Percentiles rank a stretch among this genome's conserved stretches.
Evolutionary conservation across 2,888 invertebrate genomes (phyloP).

Genomic region (Silvanus unidentatus): DNA sequence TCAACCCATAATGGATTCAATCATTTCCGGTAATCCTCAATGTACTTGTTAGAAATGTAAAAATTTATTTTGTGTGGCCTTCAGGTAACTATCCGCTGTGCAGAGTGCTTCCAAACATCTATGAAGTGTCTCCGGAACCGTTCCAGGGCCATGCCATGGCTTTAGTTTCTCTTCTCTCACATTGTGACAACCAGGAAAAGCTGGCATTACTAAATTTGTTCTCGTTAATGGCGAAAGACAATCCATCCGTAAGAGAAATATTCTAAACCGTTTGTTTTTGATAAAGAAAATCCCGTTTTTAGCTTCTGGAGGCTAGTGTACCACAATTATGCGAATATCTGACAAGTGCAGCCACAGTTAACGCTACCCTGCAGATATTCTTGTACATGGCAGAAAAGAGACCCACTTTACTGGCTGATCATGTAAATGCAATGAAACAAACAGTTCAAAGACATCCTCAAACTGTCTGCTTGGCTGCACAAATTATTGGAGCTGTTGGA

Average conservation of each 20-base stretch:
- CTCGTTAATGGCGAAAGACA: conserved; percentile 73
- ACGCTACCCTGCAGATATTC: conserved; percentile 67
- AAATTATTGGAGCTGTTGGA: conserved; percentile 66
- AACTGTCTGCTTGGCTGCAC: conserved; percentile 61
- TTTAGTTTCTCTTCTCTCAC: conserved; percentile 71
- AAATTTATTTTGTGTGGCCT: conserved; percentile 31
- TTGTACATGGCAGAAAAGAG: conserved; percentile 66
- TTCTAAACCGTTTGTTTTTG: too few species aligned
- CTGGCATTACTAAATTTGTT: conserved; percentile 78
- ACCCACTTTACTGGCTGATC: conserved; percentile 64
- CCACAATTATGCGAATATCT: conserved; percentile 77
- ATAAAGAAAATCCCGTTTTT: too few species aligned
- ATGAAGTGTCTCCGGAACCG: conserved; percentile 80
- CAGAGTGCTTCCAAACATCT: conserved; percentile 83
- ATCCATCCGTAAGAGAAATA: conserved; percentile 59
- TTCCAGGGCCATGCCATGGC: conserved; percentile 80
- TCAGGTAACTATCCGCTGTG: conserved; percentile 87
- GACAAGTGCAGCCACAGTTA: conserved; percentile 53
- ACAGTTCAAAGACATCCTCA: conserved; percentile 62
- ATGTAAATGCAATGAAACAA: conserved; percentile 62
- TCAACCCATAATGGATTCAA: conserved; percentile 84
- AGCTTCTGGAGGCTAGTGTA: conserved; percentile 75
- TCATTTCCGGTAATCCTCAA: conserved; percentile 63
- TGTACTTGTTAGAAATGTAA: neutral
- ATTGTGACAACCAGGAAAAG: conserved; percentile 81